A percentile compares a stretch with the other conserved stretches of the same genome.
phyloP scores from a whole-genome alignment of 2,797 vertebrate species.

The Iguana delicatissima region DNA sequence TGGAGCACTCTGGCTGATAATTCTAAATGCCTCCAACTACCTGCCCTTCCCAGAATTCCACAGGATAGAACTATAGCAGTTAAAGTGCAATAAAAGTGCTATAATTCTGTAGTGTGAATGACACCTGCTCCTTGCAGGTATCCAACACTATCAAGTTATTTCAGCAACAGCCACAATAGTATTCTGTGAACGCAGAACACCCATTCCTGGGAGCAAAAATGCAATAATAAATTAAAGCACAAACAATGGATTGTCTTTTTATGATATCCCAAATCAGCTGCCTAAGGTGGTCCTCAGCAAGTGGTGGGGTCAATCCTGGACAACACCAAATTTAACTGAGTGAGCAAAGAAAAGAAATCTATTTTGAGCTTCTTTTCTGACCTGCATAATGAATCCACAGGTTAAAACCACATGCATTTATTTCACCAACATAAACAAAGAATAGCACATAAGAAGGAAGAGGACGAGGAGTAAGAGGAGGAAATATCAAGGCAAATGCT shows the following conservation, averaged over 20 bases:
- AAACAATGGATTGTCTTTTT: neutral
- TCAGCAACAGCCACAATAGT: neutral
- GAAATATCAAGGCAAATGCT: neutral
- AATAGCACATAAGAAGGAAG: neutral
- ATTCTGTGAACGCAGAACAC: neutral
- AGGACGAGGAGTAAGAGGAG: neutral
- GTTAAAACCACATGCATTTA: neutral
- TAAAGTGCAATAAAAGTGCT: too few relatives aligned
- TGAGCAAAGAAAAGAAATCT: neutral
- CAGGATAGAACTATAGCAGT: too few relatives aligned
- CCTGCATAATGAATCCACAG: neutral
- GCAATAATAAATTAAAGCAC: neutral
- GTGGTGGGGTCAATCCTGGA: neutral
- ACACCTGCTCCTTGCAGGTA: too few relatives aligned
- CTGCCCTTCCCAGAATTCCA: too few relatives aligned
- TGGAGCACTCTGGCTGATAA: too few relatives aligned
- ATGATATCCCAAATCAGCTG: neutral
- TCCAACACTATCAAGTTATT: neutral
- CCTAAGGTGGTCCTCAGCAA: neutral
- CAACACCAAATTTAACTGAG: neutral
- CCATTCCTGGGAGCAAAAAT: neutral
- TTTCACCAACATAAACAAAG: fast-evolving
- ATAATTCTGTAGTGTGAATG: too few relatives aligned
- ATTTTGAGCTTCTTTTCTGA: neutral
- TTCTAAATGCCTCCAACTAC: too few relatives aligned